A percentile compares a stretch with the other conserved stretches of the same genome.
Conservation (phyloP, 2,888 invertebrate species). For the Bedellia somnulentella region DNA sequence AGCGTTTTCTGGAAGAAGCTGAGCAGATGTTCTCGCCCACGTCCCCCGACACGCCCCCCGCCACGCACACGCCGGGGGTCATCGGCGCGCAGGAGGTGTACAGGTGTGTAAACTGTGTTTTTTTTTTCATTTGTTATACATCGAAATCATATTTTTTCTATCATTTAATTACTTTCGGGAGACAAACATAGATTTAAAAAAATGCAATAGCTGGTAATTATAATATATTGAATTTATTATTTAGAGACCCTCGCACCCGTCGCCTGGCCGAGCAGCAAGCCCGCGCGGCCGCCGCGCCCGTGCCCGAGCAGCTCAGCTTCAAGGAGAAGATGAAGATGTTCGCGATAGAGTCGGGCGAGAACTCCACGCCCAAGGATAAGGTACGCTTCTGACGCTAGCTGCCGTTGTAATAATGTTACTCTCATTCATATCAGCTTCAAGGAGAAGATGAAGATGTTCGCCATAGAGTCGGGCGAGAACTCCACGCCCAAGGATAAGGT, state of each 20-base stretch:
- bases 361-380: slow-evolving; percentile 90
- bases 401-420: too few species aligned
- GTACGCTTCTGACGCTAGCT: too few species aligned
- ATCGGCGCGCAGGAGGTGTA: slow-evolving; percentile 99
- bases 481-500: slow-evolving; percentile 89
- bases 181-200: too few species aligned
- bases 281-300: slow-evolving; percentile 68
- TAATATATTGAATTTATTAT: too few species aligned
- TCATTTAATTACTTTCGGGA: too few species aligned
- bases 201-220: too few species aligned
- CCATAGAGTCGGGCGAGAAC: slow-evolving; percentile 92
- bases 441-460: slow-evolving; percentile 99
- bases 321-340: slow-evolving; percentile 99
- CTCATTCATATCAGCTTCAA: too few species aligned
- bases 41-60: slow-evolving; percentile 28
- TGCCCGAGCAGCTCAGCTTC: slow-evolving; percentile 93
- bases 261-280: slow-evolving; percentile 82
- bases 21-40: slow-evolving; percentile 77
- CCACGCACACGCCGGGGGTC: slow-evolving; percentile 84
- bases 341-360: slow-evolving; percentile 94
- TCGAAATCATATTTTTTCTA: too few species aligned
- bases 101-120: slow-evolving; percentile 50
- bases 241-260: slow-evolving; percentile 88
- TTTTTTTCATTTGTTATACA: too few species aligned
- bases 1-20: slow-evolving; percentile 81